Conservation (phyloP, 2,888 invertebrate species). For the Sympetrum striolatum region DNA sequence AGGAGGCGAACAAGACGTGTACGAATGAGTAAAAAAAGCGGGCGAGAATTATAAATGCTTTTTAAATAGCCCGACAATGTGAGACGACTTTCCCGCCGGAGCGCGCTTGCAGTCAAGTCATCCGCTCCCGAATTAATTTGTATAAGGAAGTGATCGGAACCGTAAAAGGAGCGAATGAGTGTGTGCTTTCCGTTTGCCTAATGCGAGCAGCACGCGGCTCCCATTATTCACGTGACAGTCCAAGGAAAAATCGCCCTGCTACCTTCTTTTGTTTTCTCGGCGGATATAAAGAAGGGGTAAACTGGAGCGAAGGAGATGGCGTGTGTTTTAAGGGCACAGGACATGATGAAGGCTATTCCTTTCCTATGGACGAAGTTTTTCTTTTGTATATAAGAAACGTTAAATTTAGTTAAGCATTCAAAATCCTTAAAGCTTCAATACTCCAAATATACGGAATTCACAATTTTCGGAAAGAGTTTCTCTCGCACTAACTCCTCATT, state of each 20-base stretch:
- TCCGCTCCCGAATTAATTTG: not conserved
- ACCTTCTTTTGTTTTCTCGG: conserved; percentile 10
- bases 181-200: conserved; percentile 30
- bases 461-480: no score
- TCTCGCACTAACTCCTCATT: no score
- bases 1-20: no score
- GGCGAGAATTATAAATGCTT: not conserved
- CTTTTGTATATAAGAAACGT: no score
- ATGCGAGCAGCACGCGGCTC: conserved; percentile 12
- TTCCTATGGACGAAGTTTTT: no score
- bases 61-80: not conserved
- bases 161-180: conserved; percentile 13
- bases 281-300: not conserved
- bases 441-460: no score
- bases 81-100: not conserved
- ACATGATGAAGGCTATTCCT: no score
- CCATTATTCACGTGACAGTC: conserved; percentile 27
- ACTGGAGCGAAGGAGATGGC: not conserved
- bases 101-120: not conserved
- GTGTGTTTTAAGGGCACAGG: no score
- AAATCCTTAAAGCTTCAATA: no score
- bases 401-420: no score
- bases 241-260: conserved; percentile 16
- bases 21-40: no score
- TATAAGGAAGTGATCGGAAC: conserved; percentile 10